A percentile compares a stretch with the other conserved stretches of the same genome.
Evolutionary conservation across 2,797 vertebrate genomes (phyloP).

Genomic region (Amniataba percoides): DNA sequence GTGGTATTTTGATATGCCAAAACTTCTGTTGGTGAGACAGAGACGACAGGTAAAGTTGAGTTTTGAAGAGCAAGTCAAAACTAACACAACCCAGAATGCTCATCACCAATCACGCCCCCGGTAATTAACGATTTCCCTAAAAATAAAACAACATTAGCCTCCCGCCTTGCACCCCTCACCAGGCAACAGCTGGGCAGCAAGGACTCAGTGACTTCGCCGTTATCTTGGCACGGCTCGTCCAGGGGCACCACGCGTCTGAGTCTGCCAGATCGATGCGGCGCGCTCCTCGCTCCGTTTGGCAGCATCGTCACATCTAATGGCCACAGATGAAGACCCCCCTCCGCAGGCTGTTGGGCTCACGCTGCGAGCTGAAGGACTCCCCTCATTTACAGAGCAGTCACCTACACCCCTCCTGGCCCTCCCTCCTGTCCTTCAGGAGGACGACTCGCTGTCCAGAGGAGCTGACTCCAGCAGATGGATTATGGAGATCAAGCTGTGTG

Average conservation of each 20-base stretch:
- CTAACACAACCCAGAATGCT: conserved; percentile 32
- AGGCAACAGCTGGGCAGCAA: conserved; percentile 84
- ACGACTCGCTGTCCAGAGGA: conserved; percentile 58
- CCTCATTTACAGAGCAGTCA: conserved; percentile 80
- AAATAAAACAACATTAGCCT: conserved; percentile 88
- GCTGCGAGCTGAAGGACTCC: conserved; percentile 72
- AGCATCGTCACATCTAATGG: conserved; percentile 66
- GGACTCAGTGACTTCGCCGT: conserved; percentile 81
- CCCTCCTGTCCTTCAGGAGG: conserved; percentile 71
- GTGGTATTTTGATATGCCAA: background rate
- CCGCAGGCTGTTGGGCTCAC: conserved; percentile 51
- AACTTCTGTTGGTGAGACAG: background rate
- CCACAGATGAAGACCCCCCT: conserved; percentile 65
- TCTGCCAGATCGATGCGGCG: conserved; percentile 71
- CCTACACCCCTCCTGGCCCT: conserved; percentile 59
- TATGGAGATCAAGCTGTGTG: conserved; percentile 79
- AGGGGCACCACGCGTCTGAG: conserved; percentile 34
- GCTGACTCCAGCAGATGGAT: conserved; percentile 81
- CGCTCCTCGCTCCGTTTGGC: conserved; percentile 63
- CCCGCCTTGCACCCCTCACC: conserved; percentile 74
- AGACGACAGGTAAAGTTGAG: conserved; percentile 20
- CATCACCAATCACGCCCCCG: conserved; percentile 48
- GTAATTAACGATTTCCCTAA: conserved; percentile 85
- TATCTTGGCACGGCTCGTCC: conserved; percentile 73
- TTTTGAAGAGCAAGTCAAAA: conserved; percentile 44